These are phyloP conservation scores for Ptychodera flava DNA, from an alignment of 35 echinoderm and acorn worm genomes.

Conservation along the genomic window DNA sequence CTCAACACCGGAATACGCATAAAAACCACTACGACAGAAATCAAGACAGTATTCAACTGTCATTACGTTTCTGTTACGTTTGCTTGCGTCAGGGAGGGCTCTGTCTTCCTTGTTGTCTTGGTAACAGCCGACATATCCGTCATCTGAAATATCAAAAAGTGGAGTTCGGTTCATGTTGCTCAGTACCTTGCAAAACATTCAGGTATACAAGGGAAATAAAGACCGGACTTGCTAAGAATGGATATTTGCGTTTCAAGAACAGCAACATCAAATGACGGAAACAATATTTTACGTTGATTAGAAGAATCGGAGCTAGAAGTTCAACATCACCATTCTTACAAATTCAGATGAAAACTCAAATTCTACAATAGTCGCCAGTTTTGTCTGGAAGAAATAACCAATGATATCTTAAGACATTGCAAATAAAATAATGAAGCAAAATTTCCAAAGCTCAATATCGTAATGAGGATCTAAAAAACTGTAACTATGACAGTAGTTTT, in stretches of 20 bases:
- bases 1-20: not conserved
- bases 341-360: too few species aligned
- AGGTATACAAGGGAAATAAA: not conserved
- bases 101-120: not conserved
- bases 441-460: too few species aligned
- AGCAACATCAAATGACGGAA: not conserved
- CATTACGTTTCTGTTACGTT: not conserved
- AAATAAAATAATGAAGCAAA: too few species aligned
- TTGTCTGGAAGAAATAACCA: too few species aligned
- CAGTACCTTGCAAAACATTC: not conserved
- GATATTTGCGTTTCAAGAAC: not conserved
- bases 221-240: not conserved
- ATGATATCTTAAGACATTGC: too few species aligned
- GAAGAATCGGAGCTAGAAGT: not conserved
- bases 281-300: not conserved
- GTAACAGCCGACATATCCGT: not conserved
- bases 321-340: too few species aligned
- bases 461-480: too few species aligned
- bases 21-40: not conserved
- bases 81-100: not conserved
- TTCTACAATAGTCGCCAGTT: too few species aligned
- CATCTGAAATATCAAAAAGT: not conserved
- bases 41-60: not conserved
- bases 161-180: too few species aligned
- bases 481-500: too few species aligned